phyloP scores from a whole-genome alignment of 2,113 vertebrate genomes.

The Spermophilus dauricus region DNA sequence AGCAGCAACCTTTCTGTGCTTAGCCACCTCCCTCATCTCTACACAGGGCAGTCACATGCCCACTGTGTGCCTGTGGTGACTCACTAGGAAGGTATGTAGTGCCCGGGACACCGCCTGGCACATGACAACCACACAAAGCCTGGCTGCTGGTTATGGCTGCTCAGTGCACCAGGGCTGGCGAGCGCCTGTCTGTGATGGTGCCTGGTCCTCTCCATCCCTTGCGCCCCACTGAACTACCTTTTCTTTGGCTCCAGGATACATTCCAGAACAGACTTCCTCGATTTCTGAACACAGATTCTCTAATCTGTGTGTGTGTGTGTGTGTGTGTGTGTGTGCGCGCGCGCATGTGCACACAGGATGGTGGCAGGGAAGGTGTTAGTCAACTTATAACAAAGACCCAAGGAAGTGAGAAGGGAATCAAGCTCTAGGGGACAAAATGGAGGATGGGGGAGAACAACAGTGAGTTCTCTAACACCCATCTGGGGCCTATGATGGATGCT shows the following conservation, averaged over 20 bases:
- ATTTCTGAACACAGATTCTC: not conserved
- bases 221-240: not conserved
- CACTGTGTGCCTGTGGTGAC: not conserved
- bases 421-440: not conserved
- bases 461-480: not conserved
- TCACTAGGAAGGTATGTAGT: not conserved
- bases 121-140: fast-evolving
- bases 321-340: no score
- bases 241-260: not conserved
- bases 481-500: not conserved
- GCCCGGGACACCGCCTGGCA: fast-evolving
- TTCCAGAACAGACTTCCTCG: not conserved
- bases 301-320: not conserved
- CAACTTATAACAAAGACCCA: not conserved
- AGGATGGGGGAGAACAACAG: not conserved
- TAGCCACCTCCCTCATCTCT: not conserved
- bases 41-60: no score
- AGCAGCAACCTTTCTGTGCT: not conserved
- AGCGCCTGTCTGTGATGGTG: fast-evolving
- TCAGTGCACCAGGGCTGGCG: not conserved
- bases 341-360: not conserved
- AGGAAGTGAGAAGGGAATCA: not conserved
- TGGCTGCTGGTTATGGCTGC: not conserved
- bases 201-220: not conserved
- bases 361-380: not conserved